Percentiles rank a stretch among this genome's conserved stretches.
phyloP scores from a whole-genome alignment of 2,797 vertebrate genomes.

The Acanthurus leucopareius region DNA sequence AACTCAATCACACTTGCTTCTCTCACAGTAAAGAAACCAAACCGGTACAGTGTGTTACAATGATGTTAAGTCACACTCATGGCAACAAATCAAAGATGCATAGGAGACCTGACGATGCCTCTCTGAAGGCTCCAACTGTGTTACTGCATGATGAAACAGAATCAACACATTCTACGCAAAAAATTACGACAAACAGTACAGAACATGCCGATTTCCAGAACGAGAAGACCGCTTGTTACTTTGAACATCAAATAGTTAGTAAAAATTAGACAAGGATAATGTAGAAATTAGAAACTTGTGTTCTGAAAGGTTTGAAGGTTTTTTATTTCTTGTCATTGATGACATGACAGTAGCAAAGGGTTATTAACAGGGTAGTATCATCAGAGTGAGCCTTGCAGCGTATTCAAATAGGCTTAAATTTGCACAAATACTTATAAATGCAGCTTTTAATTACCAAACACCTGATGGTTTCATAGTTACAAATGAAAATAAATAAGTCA shows the following conservation, averaged over 20 bases:
- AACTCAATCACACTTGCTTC: slow-evolving; percentile 52
- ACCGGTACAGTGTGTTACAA: slow-evolving; percentile 41
- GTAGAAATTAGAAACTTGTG: slow-evolving; percentile 57
- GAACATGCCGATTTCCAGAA: slow-evolving; percentile 52
- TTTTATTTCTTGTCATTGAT: slow-evolving; percentile 10
- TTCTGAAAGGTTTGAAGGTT: slow-evolving; percentile 27
- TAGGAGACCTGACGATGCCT: slow-evolving; percentile 47
- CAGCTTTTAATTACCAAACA: slow-evolving; percentile 68
- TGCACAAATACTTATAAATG: slow-evolving; percentile 71
- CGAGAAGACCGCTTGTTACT: slow-evolving; percentile 44
- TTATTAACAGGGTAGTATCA: slow-evolving; percentile 66
- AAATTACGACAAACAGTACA: slow-evolving; percentile 48
- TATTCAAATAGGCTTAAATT: slow-evolving; percentile 60
- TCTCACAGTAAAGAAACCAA: slow-evolving; percentile 35
- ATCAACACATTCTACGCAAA: slow-evolving; percentile 38
- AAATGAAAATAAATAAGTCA: slow-evolving; percentile 83
- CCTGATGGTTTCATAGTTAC: slow-evolving; percentile 62
- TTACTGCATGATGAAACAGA: slow-evolving; percentile 58
- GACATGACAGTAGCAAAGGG: slow-evolving; percentile 53
- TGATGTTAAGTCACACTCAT: slow-evolving; percentile 42
- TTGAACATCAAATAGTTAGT: slow-evolving; percentile 48
- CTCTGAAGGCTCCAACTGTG: slow-evolving; percentile 47
- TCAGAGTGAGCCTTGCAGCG: slow-evolving; percentile 68
- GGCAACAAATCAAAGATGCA: slow-evolving; percentile 62
- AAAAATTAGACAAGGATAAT: slow-evolving; percentile 59